Evolutionary conservation across 2,888 invertebrate genomes (phyloP), one percentile per base, ranked within the genome.

Genomic region (Cabera pusaria): DNA sequence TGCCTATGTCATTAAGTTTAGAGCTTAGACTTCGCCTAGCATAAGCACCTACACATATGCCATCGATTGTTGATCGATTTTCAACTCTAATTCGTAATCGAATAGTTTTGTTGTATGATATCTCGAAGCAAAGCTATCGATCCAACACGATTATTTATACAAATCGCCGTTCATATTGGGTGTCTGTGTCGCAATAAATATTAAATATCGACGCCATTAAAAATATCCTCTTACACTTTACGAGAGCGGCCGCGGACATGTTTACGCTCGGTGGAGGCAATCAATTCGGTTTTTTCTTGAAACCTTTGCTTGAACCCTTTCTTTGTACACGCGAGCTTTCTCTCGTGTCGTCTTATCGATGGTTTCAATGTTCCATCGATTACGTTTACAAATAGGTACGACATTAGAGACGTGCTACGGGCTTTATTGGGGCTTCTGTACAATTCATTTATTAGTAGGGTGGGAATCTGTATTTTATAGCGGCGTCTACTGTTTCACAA

Each of bases 211-310:
- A 77, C 65, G 80, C 74, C 69, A 78, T 84, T 86, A 85, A 86
- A 80, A 86, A 85, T 88, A 88, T 88, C 88, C 75, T 53, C 79
- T 88, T 88, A 88, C 88, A 86, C 61, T 88, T 88, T 88, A 88
- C 74, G 88, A 87, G 87, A 76, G 74, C 86, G 77, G 49, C 41
- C 54, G 64, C 63, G 62, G 85, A 85, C 87, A 86, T 83, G 64
- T 87, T 88, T 87, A 88, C 87, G 86, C 69, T 74, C 71, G 67
- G 66, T 67, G 75, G 68, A 64, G 75, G 77, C 74, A 67, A 85
- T 87, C 79, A 82, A 83, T 86, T 82, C 59, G 46, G 53, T 76
- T 82, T 77, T 83, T 84, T 80, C 67, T 57, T 73, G 70, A 58
- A 68, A 70, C 66, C 72, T 68, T 72, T 71, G 46, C 52, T 48